Conservation (phyloP, 2,797 vertebrate genomes). For the Sebastolobus alascanus region DNA sequence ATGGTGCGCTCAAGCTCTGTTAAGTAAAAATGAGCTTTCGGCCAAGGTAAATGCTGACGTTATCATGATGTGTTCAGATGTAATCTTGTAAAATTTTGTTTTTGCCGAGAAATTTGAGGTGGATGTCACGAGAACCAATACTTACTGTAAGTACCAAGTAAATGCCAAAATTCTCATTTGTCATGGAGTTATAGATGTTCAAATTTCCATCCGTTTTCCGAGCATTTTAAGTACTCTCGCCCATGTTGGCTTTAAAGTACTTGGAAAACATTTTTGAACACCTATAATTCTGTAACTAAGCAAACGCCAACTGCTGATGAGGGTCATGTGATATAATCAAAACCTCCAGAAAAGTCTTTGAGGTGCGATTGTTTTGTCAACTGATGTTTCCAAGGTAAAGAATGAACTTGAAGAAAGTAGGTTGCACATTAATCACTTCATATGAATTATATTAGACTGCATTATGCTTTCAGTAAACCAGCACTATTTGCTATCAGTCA, state of each 20-base stretch:
- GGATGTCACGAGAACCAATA: too few species aligned
- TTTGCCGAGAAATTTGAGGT: too few species aligned
- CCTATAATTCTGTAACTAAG: not conserved
- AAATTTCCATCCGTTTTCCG: not conserved
- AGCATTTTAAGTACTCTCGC: not conserved
- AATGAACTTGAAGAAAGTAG: not conserved
- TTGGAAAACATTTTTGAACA: not conserved
- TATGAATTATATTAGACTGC: not conserved
- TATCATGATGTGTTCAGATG: too few species aligned
- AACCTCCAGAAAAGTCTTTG: not conserved
- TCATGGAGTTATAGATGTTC: not conserved
- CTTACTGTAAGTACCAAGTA: too few species aligned
- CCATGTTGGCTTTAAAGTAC: not conserved
- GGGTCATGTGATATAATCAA: not conserved
- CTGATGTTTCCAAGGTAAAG: not conserved
- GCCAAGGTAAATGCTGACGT: too few species aligned
- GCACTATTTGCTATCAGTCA: not conserved
- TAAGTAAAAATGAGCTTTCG: too few species aligned
- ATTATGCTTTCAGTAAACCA: not conserved
- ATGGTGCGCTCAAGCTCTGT: too few species aligned
- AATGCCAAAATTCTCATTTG: not conserved
- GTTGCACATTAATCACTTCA: not conserved
- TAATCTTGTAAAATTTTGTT: too few species aligned
- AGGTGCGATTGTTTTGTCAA: fast-evolving
- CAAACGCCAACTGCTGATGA: not conserved